Percentiles rank a stretch among this genome's conserved stretches.
phyloP scores from a whole-genome alignment of 92 coral and sea anemone genomes.

The Phenganax subtilis region DNA sequence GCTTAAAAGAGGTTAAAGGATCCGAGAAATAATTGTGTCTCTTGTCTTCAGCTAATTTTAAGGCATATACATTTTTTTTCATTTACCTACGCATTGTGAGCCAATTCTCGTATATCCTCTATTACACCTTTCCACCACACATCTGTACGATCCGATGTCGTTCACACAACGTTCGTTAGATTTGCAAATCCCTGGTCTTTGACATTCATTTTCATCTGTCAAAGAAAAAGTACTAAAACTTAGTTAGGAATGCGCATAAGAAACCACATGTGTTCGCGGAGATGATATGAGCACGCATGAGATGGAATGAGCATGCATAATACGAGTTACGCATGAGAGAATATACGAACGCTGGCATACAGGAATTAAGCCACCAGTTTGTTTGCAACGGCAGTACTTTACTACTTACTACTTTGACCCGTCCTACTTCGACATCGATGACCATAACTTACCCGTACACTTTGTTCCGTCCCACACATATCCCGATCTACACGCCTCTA shows the following conservation, averaged over 20 bases:
- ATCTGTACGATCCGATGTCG: constrained; percentile 16
- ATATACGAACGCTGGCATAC: too few species aligned
- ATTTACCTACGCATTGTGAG: constrained; percentile 4
- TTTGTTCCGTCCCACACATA: not conserved
- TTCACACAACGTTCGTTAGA: constrained; percentile 20
- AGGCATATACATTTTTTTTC: not conserved
- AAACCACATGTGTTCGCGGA: not conserved
- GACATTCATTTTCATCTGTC: constrained; percentile 1
- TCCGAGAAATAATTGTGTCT: not conserved
- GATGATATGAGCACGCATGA: not conserved
- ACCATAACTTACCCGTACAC: constrained; percentile 11
- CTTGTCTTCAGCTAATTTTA: not conserved
- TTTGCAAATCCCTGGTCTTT: constrained; percentile 11
- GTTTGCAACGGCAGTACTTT: not conserved
- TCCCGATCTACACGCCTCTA: constrained; percentile 8
- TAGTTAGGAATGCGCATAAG: not conserved
- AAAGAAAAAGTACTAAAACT: not conserved
- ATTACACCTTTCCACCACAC: not conserved
- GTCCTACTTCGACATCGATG: not conserved
- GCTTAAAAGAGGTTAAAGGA: too few species aligned
- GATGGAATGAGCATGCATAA: too few species aligned
- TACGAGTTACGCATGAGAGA: too few species aligned
- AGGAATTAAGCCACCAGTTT: not conserved
- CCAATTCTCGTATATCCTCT: not conserved
- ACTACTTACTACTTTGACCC: not conserved